A percentile compares a stretch with the other conserved stretches of the same genome.
Evolutionary conservation across 2,113 vertebrate species (phyloP).

Genomic region (Gallinago undulata): DNA sequence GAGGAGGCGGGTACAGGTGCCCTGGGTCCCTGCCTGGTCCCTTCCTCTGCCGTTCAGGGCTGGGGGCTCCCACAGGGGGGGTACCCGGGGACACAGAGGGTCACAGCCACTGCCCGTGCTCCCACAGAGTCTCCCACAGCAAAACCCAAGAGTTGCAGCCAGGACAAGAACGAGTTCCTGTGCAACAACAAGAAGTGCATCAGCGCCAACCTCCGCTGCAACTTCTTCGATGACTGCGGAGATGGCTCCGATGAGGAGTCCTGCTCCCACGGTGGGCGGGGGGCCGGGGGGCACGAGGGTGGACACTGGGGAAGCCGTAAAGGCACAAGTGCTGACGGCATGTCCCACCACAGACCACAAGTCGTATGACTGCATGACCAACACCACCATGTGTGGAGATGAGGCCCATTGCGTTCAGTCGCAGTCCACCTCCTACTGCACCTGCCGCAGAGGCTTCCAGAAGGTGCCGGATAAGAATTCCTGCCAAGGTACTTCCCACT

Average conservation of each 20-base stretch:
- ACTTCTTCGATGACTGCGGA: slow-evolving; percentile 94
- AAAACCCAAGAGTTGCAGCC: slow-evolving; percentile 77
- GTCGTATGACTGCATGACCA: slow-evolving; percentile 85
- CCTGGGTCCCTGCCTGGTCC: neutral
- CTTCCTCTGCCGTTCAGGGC: fast-evolving
- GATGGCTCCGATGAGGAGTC: slow-evolving; percentile 90
- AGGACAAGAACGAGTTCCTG: slow-evolving; percentile 89
- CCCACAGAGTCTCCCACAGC: slow-evolving; percentile 50
- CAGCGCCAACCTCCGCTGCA: slow-evolving; percentile 86
- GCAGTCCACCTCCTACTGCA: slow-evolving; percentile 84
- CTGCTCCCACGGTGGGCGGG: slow-evolving; percentile 77
- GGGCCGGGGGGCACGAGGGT: fast-evolving
- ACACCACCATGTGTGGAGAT: slow-evolving; percentile 86
- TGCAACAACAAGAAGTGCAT: slow-evolving; percentile 88
- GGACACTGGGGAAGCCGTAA: fast-evolving
- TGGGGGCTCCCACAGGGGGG: too few species aligned
- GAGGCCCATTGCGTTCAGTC: slow-evolving; percentile 87
- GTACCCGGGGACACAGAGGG: fast-evolving
- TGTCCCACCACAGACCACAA: slow-evolving; percentile 77
- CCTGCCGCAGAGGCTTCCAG: slow-evolving; percentile 90
- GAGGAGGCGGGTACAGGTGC: fast-evolving
- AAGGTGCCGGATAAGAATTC: slow-evolving; percentile 80
- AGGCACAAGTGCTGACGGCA: fast-evolving
- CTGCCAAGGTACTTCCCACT: slow-evolving; percentile 81
- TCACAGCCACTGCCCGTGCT: neutral